Percentiles rank a stretch among this genome's conserved stretches.
phyloP scores from a whole-genome alignment of 92 coral and sea anemone genomes.

The Phenganax subtilis region DNA sequence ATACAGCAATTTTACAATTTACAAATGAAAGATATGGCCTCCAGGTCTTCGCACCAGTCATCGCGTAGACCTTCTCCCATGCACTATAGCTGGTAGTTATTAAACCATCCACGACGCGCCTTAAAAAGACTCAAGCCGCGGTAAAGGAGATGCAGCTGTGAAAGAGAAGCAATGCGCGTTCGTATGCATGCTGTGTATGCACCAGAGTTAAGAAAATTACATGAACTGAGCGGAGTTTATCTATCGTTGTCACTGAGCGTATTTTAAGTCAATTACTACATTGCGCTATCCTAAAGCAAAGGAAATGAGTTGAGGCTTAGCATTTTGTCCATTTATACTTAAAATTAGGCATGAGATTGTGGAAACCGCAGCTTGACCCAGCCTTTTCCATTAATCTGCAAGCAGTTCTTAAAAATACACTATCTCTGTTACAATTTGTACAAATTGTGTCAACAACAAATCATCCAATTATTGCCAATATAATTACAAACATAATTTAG shows the following conservation, averaged over 20 bases:
- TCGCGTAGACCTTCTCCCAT: too few species aligned
- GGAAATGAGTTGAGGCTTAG: constrained; percentile 1
- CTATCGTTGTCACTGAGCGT: background rate
- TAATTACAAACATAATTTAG: background rate
- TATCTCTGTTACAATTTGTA: constrained; percentile 4
- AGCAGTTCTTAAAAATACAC: background rate
- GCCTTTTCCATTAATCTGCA: background rate
- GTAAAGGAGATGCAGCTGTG: too few species aligned
- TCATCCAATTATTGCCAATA: background rate
- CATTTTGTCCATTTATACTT: background rate
- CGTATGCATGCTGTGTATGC: too few species aligned
- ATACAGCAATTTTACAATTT: too few species aligned
- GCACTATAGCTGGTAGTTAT: too few species aligned
- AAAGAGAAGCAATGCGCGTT: too few species aligned
- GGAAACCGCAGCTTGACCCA: background rate
- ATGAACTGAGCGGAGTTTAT: background rate
- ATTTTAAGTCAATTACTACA: background rate
- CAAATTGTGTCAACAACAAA: background rate
- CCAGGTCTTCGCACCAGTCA: too few species aligned
- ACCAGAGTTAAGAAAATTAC: background rate
- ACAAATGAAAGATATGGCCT: too few species aligned
- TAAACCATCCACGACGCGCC: too few species aligned
- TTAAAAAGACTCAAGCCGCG: too few species aligned
- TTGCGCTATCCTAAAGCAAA: background rate
- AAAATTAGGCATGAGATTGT: constrained; percentile 4